Percentiles rank a stretch among this genome's conserved stretches.
Evolutionary conservation across 1,140 invertebrate species (phyloP).

Genomic region (Sitobion miscanthi): DNA sequence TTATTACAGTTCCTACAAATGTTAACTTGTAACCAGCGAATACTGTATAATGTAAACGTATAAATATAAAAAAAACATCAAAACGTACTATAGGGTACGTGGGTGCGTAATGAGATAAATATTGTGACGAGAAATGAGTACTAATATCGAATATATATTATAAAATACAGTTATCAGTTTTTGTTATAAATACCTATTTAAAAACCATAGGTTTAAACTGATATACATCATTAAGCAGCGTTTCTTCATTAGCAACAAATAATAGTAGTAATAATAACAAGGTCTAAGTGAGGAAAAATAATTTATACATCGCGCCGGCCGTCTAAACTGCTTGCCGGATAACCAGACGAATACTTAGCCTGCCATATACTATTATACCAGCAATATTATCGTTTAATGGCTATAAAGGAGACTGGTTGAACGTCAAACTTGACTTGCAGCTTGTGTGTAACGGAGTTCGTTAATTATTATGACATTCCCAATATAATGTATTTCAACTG

Average conservation of each 20-base stretch:
- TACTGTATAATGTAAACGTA: not conserved
- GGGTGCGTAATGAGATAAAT: not conserved
- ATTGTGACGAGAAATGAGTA: not conserved
- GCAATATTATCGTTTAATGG: slow-evolving; percentile 6
- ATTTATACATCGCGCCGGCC: not conserved
- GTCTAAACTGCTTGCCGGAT: not conserved
- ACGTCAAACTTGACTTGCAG: not conserved
- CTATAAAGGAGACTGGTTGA: not conserved
- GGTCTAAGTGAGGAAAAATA: not conserved
- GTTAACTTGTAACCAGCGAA: not conserved
- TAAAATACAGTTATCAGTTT: not conserved
- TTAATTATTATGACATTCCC: not conserved
- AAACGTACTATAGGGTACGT: not conserved
- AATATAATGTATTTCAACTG: not conserved
- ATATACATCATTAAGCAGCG: not conserved
- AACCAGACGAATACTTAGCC: not conserved
- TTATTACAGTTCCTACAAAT: not conserved
- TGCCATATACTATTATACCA: not conserved
- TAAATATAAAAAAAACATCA: not conserved
- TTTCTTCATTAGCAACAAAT: slow-evolving; percentile 1
- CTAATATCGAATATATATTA: not conserved
- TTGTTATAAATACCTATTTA: not conserved
- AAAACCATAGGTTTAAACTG: not conserved
- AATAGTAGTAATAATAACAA: not conserved
- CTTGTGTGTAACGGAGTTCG: not conserved